Conservation (phyloP, 2,797 vertebrate species). For the Catostomus latipinnis region DNA sequence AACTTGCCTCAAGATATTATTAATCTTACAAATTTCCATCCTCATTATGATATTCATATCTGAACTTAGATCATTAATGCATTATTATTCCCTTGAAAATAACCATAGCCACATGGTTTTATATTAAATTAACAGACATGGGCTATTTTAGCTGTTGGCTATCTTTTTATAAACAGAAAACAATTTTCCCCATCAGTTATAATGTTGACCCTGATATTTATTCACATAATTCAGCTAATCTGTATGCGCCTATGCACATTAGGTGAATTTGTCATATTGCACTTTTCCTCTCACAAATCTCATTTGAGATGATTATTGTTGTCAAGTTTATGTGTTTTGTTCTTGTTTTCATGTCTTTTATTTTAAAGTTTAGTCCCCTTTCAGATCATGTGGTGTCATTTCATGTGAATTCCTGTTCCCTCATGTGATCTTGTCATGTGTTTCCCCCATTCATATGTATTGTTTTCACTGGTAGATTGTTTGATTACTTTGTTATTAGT, state of each 20-base stretch:
- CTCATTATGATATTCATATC: constrained; percentile 57
- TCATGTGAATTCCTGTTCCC: too few species aligned
- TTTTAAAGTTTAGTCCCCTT: neutral
- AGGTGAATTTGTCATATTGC: neutral
- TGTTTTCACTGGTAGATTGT: too few species aligned
- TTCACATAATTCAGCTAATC: neutral
- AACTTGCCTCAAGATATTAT: constrained; percentile 66
- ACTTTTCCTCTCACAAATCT: constrained; percentile 12
- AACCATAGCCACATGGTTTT: constrained; percentile 60
- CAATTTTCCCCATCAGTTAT: neutral
- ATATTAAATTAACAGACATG: constrained; percentile 55
- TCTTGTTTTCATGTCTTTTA: neutral
- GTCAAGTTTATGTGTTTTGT: too few species aligned
- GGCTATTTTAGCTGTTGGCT: constrained; percentile 35
- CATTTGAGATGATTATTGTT: neutral
- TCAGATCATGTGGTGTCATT: too few species aligned
- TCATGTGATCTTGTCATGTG: too few species aligned
- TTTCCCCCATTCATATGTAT: too few species aligned
- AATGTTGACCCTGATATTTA: constrained; percentile 1
- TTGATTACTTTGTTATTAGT: too few species aligned
- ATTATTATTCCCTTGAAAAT: constrained; percentile 68
- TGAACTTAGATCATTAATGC: constrained; percentile 57
- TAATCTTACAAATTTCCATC: constrained; percentile 56
- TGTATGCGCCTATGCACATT: constrained; percentile 4
- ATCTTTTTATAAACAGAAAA: constrained; percentile 8